phyloP scores from a whole-genome alignment of 2,888 invertebrate species.

The Trachelus stipa region DNA sequence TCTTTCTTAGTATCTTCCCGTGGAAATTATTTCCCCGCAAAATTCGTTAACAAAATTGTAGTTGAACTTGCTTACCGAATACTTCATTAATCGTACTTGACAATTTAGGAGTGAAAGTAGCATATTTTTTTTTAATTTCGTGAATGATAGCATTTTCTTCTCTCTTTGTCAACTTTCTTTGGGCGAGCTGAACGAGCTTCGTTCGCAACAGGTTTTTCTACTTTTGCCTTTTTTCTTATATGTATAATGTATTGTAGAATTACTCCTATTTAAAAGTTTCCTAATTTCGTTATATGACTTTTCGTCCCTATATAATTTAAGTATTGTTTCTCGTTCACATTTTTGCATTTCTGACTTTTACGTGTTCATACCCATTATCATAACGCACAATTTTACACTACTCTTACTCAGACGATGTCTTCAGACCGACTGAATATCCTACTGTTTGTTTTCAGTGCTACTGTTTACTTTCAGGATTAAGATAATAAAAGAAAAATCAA shows the following conservation, averaged over 20 bases:
- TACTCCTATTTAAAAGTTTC: conserved; percentile 1
- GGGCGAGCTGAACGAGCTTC: neutral
- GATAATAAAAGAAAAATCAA: neutral
- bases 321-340: conserved; percentile 2
- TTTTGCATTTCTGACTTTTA: conserved; percentile 2
- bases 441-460: neutral
- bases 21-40: conserved; percentile 7
- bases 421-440: no score
- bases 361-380: neutral
- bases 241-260: conserved; percentile 1
- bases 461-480: neutral
- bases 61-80: neutral
- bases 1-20: conserved; percentile 1
- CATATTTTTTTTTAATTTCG: conserved; percentile 10
- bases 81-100: neutral
- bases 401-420: no score
- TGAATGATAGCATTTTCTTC: conserved; percentile 3
- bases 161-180: conserved; percentile 5
- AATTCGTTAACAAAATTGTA: conserved; percentile 1
- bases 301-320: conserved; percentile 1
- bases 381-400: no score
- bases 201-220: neutral
- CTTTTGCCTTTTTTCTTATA: neutral
- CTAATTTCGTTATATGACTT: conserved; percentile 3
- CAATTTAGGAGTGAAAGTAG: neutral